Evolutionary conservation across 2,888 invertebrate species (phyloP).

Genomic region (Drosophila nigritarsus): DNA sequence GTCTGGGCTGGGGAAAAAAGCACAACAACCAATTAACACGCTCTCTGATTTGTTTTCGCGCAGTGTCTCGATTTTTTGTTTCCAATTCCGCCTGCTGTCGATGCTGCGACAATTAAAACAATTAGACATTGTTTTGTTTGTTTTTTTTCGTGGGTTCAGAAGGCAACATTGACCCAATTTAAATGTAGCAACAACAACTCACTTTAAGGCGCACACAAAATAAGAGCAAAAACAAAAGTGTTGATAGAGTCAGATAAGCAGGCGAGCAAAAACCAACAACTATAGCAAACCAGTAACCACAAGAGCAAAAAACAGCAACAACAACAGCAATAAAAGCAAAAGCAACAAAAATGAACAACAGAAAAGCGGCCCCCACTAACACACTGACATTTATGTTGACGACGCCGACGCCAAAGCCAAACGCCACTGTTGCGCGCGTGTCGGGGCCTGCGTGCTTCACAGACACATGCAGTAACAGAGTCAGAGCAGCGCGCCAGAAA

Average conservation of each 20-base stretch:
- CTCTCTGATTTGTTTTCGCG: slow-evolving; percentile 4
- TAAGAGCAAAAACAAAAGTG: slow-evolving; percentile 51
- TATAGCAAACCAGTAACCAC: slow-evolving; percentile 20
- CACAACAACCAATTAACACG: neutral
- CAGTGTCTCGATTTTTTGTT: neutral
- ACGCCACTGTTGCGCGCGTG: slow-evolving; percentile 63
- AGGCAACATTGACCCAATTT: slow-evolving; percentile 66
- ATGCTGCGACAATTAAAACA: slow-evolving; percentile 17
- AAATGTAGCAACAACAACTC: slow-evolving; percentile 34
- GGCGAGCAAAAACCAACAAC: slow-evolving; percentile 30
- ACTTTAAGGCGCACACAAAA: slow-evolving; percentile 49
- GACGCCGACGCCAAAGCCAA: slow-evolving; percentile 31
- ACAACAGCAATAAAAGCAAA: slow-evolving; percentile 28
- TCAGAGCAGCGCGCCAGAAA: slow-evolving; percentile 44
- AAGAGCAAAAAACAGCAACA: slow-evolving; percentile 20
- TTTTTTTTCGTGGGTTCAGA: slow-evolving; percentile 37
- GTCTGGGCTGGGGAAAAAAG: neutral
- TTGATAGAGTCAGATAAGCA: slow-evolving; percentile 58
- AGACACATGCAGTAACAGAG: slow-evolving; percentile 58
- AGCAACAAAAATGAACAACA: slow-evolving; percentile 25
- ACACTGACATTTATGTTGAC: slow-evolving; percentile 66
- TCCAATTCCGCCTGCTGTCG: neutral
- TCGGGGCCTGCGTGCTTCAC: slow-evolving; percentile 68
- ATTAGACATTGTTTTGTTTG: slow-evolving; percentile 8
- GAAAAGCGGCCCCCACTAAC: slow-evolving; percentile 60